Base-by-base conservation (phyloP, 2,113 vertebrate genomes). In the Sorex fumeus region DNA sequence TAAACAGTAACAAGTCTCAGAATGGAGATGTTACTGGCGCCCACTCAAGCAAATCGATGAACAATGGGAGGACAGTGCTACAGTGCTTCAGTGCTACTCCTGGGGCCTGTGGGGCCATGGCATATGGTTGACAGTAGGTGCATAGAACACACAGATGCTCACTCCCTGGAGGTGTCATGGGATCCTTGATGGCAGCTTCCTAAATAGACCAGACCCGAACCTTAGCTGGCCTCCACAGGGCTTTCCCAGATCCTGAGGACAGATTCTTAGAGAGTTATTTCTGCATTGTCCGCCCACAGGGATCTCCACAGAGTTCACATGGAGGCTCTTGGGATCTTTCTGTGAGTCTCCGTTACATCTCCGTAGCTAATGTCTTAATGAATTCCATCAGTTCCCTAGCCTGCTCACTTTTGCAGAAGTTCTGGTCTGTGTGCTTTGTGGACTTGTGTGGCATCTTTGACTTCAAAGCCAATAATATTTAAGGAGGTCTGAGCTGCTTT, bases 61-160 rank as follows among this genome's bases (percentile, higher is more conserved):
- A n/a, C n/a, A n/a, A n/a, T n/a, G n/a, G n/a, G n/a, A n/a, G n/a
- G n/a, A n/a, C n/a, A n/a, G n/a, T n/a, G n/a, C n/a, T n/a, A n/a
- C n/a, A n/a, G n/a, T n/a, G n/a, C n/a, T n/a, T n/a, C n/a, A n/a
- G n/a, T n/a, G n/a, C n/a, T n/a, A n/a, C n/a, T n/a, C n/a, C n/a
- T 0, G 43, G 57, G 4, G 7, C 10, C 2, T 0, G 3, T n/a
- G n/a, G 40, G n/a, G 70, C 2, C 32, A 18, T 71, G 69, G n/a
- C 12, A 4, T 50, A 13, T 67, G 45, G 45, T 9, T 6, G 0
- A 28, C n/a, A 23, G 27, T 47, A 34, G 36, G 28, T 40, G 36
- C 45, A 19, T 12, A 19, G 32, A 66, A 30, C 40, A 5, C 19
- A 15, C 18, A 23, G 21, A 21, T 66, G 40, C 4, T 70, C 25